Percentiles rank a stretch among this genome's conserved stretches.
phyloP scores from a whole-genome alignment of 2,113 vertebrate genomes.

The Oenanthe oenanthe region DNA sequence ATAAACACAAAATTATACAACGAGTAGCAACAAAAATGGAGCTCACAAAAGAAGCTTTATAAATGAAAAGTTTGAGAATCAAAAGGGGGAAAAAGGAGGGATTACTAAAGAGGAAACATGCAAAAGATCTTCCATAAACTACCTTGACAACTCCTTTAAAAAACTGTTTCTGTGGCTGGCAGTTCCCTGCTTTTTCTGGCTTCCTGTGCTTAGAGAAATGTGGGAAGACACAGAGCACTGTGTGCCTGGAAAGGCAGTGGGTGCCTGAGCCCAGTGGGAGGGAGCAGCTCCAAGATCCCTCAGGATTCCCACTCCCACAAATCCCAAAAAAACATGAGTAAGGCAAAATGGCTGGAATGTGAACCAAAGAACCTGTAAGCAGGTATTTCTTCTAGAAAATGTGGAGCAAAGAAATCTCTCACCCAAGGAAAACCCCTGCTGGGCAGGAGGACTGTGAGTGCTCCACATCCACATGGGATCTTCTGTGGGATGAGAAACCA shows the following conservation, averaged over 20 bases:
- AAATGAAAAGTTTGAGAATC: background rate
- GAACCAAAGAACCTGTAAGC: background rate
- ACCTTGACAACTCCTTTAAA: background rate
- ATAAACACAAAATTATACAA: background rate
- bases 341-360: background rate
- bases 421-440: background rate
- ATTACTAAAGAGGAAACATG: background rate
- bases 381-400: background rate
- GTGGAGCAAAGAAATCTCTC: background rate
- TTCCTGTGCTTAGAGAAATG: background rate
- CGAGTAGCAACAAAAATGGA: background rate
- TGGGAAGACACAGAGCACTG: background rate
- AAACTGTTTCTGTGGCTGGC: background rate
- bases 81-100: background rate
- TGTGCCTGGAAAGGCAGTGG: background rate
- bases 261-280: background rate
- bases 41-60: background rate
- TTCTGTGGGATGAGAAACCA: background rate
- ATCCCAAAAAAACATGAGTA: background rate
- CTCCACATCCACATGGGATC: background rate
- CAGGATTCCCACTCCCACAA: background rate
- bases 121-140: background rate
- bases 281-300: background rate
- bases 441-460: background rate
- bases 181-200: background rate